Evolutionary conservation across 2,797 vertebrate genomes (phyloP), one percentile per base, ranked within the genome.

Genomic region (Eospalax fontanierii): DNA sequence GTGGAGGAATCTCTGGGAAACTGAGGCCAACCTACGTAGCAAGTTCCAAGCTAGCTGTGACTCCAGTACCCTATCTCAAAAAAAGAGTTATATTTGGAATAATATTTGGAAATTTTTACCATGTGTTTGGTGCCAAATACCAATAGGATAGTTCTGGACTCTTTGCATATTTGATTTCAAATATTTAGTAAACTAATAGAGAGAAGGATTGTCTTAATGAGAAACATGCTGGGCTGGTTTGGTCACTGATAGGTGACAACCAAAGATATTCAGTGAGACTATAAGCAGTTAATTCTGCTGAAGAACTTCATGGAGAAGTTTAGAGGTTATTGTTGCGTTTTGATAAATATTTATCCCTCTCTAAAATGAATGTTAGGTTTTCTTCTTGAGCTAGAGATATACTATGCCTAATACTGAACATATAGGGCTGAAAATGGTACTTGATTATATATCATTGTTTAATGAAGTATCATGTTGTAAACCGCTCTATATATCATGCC

Each of bases 281-380:
- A 85, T 96, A 94, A 95, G 94, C 94, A 93, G 92, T 96, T 97
- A 97, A 68, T 66, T 90, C 94, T 98, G 96, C 85, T 94, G 95
- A 95, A 97, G 92, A 94, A 97, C 97, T 96, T 96, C 89, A 83
- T 96, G 95, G 79, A 97, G 92, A 98, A 97, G 97, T 96, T 95
- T 97, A 95, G 38, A 97, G 86, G 82, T 33, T 96, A 74, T 70
- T 95, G 88, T 40, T 75, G 59, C 63, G 96, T 89, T 98, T 96
- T 84, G 91, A 65, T 89, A 10, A 30, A 28, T 38, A 73, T n/a
- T 83, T 33, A n/a, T 66, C 76, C 3, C 80, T 92, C 94, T 18
- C 10, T 46, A 14, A 22, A 78, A 50, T 81, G 5, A 71, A 70
- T 79, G 68, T 61, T 71, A 89, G 71, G 7, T 2, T 89, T 79